phyloP scores from a whole-genome alignment of 2,888 invertebrate species.

The Linhomoeus sp. region DNA sequence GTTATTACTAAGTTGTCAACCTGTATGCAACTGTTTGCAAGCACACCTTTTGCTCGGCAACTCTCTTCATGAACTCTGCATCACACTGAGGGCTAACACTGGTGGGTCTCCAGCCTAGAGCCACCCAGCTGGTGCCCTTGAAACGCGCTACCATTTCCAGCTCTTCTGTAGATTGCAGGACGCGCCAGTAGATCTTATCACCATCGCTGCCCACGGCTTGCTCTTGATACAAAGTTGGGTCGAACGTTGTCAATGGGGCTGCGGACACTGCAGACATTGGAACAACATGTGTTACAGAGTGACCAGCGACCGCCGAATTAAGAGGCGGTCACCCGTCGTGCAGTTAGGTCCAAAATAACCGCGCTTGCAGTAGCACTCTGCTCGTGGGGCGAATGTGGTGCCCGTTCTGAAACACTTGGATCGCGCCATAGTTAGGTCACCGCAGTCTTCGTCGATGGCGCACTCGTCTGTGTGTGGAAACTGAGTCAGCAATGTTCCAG shows the following conservation, averaged over 20 bases:
- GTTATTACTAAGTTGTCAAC: too few species aligned
- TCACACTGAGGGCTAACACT: constrained; percentile 11
- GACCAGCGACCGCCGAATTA: too few species aligned
- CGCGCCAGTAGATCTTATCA: constrained; percentile 59
- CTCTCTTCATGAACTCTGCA: background rate
- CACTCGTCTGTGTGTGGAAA: too few species aligned
- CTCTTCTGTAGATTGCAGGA: constrained; percentile 46
- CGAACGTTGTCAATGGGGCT: too few species aligned
- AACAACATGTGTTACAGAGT: too few species aligned
- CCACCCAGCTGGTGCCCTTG: constrained; percentile 63
- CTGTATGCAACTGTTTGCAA: too few species aligned
- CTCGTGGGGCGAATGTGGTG: constrained; percentile 56
- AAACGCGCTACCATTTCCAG: constrained; percentile 65
- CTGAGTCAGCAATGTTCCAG: too few species aligned
- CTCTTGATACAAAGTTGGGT: background rate
- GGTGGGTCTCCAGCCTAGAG: constrained; percentile 64
- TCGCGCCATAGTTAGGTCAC: too few species aligned
- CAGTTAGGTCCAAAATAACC: constrained; percentile 76
- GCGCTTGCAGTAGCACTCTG: constrained; percentile 65
- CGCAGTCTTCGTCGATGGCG: too few species aligned
- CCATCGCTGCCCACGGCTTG: constrained; percentile 37
- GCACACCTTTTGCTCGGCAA: background rate
- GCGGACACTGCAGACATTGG: too few species aligned
- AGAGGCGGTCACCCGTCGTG: constrained; percentile 57
- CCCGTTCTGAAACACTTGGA: too few species aligned